Base-by-base conservation (phyloP, 2,888 invertebrate genomes). In the Ptilodon capucinus region DNA sequence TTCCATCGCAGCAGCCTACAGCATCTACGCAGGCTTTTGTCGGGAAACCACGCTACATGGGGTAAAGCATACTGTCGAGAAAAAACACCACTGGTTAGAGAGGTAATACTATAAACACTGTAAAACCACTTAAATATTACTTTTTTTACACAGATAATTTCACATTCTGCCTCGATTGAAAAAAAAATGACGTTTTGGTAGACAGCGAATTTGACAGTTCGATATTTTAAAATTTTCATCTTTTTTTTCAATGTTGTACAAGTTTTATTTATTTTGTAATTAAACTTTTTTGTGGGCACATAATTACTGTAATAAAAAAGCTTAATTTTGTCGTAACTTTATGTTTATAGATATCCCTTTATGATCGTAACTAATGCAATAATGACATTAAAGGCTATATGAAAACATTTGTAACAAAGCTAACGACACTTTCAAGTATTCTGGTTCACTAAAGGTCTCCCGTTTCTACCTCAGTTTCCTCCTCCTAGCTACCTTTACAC, bases 21-120 rank as follows among this genome's bases (percentile, higher is more conserved):
- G 44, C 14, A 39, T 81, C 9, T 90, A 89, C 67, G 71, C 72
- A n/a, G 74, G 71, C 16, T 91, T 89, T 67, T 87, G 87, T 63
- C 57, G 71, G 45, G 88, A 90, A 57, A 91, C 91, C 14, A 83
- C 85, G 0, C 56, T 91, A 74, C 91, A 91, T 63, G 91, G 91
- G 17, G 57, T 89, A 41, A 87, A 86, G 55, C 89, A 90, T 79
- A 88, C 89, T 68, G 90, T 91, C 1, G 77, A 85, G 9, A 75
- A 65, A 0, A 73, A 81, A 56, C 66, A 85, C 2, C 87, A 89
- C 72, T 84, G 80, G 72, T 60, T 84, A 17, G 90, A 90, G 68
- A 81, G 90, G 90, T 89, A 69, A 62, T 14, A 4, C 30, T 9
- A 28, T 9, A 8, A 23, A 25, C 25, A 42, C 35, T 53, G 25